Evolutionary conservation across 2,888 invertebrate species (phyloP).

Genomic region (Antheraea assamensis): DNA sequence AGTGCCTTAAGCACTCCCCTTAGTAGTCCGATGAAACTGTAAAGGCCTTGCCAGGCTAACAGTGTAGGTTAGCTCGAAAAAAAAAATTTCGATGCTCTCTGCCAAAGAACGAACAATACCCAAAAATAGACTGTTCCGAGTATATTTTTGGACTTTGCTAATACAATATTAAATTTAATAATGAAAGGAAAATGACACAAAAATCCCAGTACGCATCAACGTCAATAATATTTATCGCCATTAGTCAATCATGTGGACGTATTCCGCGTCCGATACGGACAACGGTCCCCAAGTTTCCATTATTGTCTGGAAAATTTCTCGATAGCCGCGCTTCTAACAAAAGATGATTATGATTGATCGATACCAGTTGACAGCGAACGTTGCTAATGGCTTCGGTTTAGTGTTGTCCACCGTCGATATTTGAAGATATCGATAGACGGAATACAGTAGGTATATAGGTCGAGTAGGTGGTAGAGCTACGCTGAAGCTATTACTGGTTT

Average conservation of each 20-base stretch:
- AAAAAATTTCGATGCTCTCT: too few relatives aligned
- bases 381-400: conserved; percentile 29
- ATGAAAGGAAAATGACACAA: not conserved
- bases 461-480: too few relatives aligned
- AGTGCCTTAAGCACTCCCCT: too few relatives aligned
- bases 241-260: conserved; percentile 21
- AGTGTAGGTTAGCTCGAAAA: too few relatives aligned
- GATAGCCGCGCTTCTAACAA: conserved; percentile 37
- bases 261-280: conserved; percentile 14
- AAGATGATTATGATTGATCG: conserved; percentile 55
- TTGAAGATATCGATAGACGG: conserved; percentile 17
- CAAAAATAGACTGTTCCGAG: too few relatives aligned
- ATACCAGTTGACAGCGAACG: conserved; percentile 38
- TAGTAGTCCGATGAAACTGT: too few relatives aligned
- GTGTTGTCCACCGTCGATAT: conserved; percentile 31
- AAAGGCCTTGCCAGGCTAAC: too few relatives aligned
- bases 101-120: too few relatives aligned
- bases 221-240: conserved; percentile 18
- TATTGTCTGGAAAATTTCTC: conserved; percentile 25
- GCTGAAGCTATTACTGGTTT: too few relatives aligned
- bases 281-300: conserved; percentile 24
- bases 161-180: not conserved
- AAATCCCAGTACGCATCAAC: conserved; percentile 6
- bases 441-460: too few relatives aligned
- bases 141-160: not conserved